Conservation (phyloP, 2,888 invertebrate species). For the Amiota mariae region DNA sequence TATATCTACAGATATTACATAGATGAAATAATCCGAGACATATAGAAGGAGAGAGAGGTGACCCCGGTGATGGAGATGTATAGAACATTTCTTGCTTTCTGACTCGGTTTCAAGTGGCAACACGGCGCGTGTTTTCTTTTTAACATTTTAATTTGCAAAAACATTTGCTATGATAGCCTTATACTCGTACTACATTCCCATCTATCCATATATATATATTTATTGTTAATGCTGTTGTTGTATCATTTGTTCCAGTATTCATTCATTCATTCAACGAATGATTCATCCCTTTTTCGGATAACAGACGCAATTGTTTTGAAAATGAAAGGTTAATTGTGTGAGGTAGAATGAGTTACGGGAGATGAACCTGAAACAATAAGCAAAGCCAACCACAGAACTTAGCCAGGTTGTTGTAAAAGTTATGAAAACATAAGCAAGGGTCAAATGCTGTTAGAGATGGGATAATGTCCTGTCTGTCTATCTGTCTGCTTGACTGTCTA, state of each 20-base stretch:
- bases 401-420: background rate
- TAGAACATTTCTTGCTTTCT: too few relatives aligned
- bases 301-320: slow-evolving; percentile 67
- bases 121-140: slow-evolving; percentile 10
- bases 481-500: too few relatives aligned
- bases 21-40: too few relatives aligned
- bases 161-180: slow-evolving; percentile 16
- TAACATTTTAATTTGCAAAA: slow-evolving; percentile 29
- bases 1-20: too few relatives aligned
- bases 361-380: slow-evolving; percentile 59
- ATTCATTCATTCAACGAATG: slow-evolving; percentile 47
- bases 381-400: slow-evolving; percentile 26
- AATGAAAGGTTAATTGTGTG: slow-evolving; percentile 68
- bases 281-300: slow-evolving; percentile 55
- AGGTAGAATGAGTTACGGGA: slow-evolving; percentile 38
- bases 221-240: slow-evolving; percentile 21
- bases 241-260: slow-evolving; percentile 42
- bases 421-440: slow-evolving; percentile 11
- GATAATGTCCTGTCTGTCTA: too few relatives aligned
- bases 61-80: too few relatives aligned
- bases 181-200: background rate
- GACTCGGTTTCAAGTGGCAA: background rate
- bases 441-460: background rate
- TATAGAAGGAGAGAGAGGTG: too few relatives aligned
- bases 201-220: background rate